phyloP scores from a whole-genome alignment of 2,113 vertebrate species.

The Calyptommatus sinebrachiatus region DNA sequence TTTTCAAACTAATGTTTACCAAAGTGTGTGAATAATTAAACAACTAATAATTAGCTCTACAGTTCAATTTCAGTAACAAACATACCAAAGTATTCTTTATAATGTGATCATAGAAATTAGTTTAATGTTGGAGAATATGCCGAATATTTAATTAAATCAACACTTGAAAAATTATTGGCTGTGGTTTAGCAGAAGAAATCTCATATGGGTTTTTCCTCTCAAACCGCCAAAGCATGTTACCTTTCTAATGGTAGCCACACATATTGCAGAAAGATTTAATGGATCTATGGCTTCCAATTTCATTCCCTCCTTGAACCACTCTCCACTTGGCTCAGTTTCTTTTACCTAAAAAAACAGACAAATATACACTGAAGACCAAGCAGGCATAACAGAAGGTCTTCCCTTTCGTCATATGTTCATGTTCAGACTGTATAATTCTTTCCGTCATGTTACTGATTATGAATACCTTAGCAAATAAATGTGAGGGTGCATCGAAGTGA shows the following conservation, averaged over 20 bases:
- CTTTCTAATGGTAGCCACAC: slow-evolving; percentile 97
- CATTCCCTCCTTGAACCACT: slow-evolving; percentile 98
- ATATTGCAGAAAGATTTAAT: slow-evolving; percentile 98
- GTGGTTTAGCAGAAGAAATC: neutral
- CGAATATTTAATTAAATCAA: neutral
- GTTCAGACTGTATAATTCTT: slow-evolving; percentile 19
- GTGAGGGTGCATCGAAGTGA: slow-evolving; percentile 87
- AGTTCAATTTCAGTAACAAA: neutral
- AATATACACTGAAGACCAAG: neutral
- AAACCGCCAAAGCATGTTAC: slow-evolving; percentile 52
- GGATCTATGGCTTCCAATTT: slow-evolving; percentile 98
- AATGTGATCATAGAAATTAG: neutral
- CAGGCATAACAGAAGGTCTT: neutral
- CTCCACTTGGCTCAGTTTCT: slow-evolving; percentile 91
- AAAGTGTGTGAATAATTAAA: neutral
- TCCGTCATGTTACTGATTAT: slow-evolving; percentile 47
- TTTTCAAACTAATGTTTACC: neutral
- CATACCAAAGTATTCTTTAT: neutral
- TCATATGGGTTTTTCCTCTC: neutral
- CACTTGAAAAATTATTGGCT: neutral
- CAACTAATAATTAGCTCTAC: neutral
- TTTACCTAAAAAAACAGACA: slow-evolving; percentile 79
- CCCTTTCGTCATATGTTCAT: neutral
- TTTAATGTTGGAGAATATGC: neutral
- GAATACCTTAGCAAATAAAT: slow-evolving; percentile 92